Conservation (phyloP, 2,888 invertebrate genomes). For the Dicyrtoma fusca region DNA sequence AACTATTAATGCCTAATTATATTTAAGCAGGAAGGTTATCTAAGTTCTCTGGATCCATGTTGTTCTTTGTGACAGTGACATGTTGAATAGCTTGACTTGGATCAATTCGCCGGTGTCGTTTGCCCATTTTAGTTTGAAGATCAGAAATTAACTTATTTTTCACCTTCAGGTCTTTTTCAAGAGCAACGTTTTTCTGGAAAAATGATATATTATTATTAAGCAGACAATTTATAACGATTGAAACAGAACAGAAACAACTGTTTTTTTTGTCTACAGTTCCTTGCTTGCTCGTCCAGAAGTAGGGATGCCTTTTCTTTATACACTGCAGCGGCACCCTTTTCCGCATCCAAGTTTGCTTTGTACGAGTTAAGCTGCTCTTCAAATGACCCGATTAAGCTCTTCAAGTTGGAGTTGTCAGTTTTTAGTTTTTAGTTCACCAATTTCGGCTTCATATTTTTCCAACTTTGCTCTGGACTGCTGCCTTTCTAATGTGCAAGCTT, state of each 20-base stretch:
- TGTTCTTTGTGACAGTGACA: too few species aligned
- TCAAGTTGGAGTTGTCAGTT: slow-evolving; percentile 17
- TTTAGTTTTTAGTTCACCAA: slow-evolving; percentile 12
- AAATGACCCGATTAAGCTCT: slow-evolving; percentile 33
- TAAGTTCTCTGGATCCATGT: neutral
- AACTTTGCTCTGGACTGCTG: neutral
- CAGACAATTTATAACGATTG: too few species aligned
- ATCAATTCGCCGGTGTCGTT: slow-evolving; percentile 34
- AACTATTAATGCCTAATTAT: too few species aligned
- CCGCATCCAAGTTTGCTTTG: slow-evolving; percentile 20
- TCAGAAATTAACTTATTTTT: slow-evolving; percentile 7
- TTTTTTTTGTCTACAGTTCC: slow-evolving; percentile 41
- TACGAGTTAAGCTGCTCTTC: slow-evolving; percentile 33
- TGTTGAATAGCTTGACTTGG: slow-evolving; percentile 40
- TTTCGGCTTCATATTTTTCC: neutral
- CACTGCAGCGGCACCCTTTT: slow-evolving; percentile 17
- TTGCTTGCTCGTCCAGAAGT: slow-evolving; percentile 36
- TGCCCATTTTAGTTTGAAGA: slow-evolving; percentile 24
- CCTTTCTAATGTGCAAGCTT: neutral
- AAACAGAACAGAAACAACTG: too few species aligned
- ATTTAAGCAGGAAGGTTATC: slow-evolving; percentile 3
- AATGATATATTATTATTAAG: too few species aligned
- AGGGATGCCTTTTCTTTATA: slow-evolving; percentile 22
- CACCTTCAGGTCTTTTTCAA: slow-evolving; percentile 3
- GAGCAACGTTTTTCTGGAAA: slow-evolving; percentile 23